phyloP scores from a whole-genome alignment of 2,113 vertebrate species.

The Cyrtonyx montezumae region DNA sequence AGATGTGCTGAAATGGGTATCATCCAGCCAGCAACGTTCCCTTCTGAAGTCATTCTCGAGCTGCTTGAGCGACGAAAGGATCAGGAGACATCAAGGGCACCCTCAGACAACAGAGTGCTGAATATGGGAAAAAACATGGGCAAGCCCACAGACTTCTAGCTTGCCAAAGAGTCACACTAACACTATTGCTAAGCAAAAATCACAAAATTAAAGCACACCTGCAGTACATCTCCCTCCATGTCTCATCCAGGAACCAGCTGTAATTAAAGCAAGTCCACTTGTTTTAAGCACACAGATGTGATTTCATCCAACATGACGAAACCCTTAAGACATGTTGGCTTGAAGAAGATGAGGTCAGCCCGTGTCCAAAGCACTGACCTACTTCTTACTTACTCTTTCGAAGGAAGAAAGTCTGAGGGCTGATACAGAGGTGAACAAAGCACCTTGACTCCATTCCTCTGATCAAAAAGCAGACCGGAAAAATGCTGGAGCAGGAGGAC shows the following conservation, averaged over 20 bases:
- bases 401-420: neutral
- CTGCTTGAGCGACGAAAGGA: neutral
- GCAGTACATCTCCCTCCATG: neutral
- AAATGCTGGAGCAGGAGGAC: neutral
- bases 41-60: neutral
- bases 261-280: neutral
- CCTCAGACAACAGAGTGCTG: neutral
- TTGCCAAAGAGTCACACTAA: neutral
- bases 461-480: neutral
- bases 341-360: neutral
- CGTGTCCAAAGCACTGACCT: neutral
- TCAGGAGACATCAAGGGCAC: neutral
- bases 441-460: neutral
- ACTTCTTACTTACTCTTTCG: neutral
- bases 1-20: neutral
- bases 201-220: neutral
- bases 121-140: neutral
- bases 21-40: neutral
- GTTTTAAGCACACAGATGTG: too few species aligned
- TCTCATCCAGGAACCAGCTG: neutral
- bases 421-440: neutral
- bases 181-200: neutral
- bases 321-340: neutral
- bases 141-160: neutral
- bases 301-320: neutral